Percentiles rank a stretch among this genome's conserved stretches.
Conservation (phyloP, 2,113 vertebrate species). For the Rostratula benghalensis region DNA sequence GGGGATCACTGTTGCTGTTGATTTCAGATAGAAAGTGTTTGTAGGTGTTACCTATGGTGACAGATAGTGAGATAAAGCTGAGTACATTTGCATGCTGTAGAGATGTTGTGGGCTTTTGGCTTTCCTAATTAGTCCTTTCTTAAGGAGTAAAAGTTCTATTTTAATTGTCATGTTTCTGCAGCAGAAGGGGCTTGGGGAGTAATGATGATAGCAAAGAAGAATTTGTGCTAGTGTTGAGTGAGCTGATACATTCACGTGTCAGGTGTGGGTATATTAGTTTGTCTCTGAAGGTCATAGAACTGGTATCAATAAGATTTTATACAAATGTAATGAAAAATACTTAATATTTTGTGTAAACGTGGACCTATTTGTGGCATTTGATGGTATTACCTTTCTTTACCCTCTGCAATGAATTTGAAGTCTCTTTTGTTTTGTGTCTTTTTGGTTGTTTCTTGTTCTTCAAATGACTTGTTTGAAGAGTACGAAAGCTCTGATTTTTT, state of each 20-base stretch:
- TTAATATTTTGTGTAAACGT: not conserved
- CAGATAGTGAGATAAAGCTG: not conserved
- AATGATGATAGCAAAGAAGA: not conserved
- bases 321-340: not conserved
- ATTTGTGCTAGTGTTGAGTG: not conserved
- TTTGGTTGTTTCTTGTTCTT: not conserved
- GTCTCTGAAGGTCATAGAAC: not conserved
- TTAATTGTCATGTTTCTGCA: not conserved
- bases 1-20: not conserved
- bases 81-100: not conserved
- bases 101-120: not conserved
- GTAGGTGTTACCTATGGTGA: not conserved
- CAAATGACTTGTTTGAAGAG: not conserved
- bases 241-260: not conserved
- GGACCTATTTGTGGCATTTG: not conserved
- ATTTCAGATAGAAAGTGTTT: not conserved
- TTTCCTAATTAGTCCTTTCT: not conserved
- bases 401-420: not conserved
- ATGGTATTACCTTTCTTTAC: not conserved
- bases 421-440: rapidly evolving
- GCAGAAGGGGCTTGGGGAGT: not conserved
- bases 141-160: not conserved
- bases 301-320: not conserved
- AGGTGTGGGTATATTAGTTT: not conserved
- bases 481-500: not conserved